Percentiles rank a stretch among this genome's conserved stretches.
phyloP scores from a whole-genome alignment of 2,113 vertebrate genomes.

The Eonycteris spelaea region DNA sequence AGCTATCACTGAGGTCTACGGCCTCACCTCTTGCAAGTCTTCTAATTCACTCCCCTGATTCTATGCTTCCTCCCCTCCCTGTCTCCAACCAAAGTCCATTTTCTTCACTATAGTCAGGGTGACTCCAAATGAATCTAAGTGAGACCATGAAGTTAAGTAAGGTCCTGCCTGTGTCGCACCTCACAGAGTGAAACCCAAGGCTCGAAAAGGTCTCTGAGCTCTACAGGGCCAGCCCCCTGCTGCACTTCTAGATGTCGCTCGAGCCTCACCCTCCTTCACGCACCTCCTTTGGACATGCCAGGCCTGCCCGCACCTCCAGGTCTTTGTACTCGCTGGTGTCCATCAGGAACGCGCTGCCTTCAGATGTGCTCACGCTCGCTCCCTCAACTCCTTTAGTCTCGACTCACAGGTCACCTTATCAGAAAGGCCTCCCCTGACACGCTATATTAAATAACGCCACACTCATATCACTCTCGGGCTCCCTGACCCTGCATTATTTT shows the following conservation, averaged over 20 bases:
- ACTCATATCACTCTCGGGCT: not conserved
- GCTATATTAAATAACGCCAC: not conserved
- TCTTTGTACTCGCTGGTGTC: not conserved
- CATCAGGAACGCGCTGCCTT: not conserved
- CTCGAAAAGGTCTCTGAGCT: not conserved
- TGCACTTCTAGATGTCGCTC: not conserved
- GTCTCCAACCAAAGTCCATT: not conserved
- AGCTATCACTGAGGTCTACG: not conserved
- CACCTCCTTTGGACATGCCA: not conserved
- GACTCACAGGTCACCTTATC: too few relatives aligned
- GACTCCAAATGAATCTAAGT: not conserved
- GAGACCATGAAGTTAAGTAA: not conserved
- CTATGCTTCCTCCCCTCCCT: not conserved
- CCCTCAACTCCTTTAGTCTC: not conserved
- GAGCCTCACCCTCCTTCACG: not conserved
- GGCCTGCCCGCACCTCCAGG: too few relatives aligned
- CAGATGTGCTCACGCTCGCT: not conserved
- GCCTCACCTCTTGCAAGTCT: not conserved
- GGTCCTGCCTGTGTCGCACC: rapidly evolving
- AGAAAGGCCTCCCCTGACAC: not conserved
- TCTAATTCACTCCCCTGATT: not conserved
- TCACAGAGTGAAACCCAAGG: not conserved
- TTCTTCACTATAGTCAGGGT: not conserved
- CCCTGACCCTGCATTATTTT: not conserved
- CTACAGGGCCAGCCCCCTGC: not conserved